phyloP scores from a whole-genome alignment of 2,797 vertebrate genomes.

The Notoglanidium macrostoma region DNA sequence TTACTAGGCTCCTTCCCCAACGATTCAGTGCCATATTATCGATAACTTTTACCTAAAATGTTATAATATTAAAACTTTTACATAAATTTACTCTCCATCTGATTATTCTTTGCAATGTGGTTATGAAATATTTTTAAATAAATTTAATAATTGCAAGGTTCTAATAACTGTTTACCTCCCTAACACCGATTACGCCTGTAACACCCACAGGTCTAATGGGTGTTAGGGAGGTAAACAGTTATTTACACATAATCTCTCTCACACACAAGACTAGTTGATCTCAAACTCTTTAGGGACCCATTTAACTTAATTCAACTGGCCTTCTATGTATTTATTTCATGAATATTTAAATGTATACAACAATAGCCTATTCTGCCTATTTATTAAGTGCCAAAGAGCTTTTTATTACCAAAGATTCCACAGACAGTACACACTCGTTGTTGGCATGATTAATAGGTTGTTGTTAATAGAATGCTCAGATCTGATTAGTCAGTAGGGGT shows the following conservation, averaged over 20 bases:
- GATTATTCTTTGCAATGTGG: not conserved
- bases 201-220: not conserved
- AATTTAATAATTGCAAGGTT: not conserved
- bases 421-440: not conserved
- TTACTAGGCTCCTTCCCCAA: not conserved
- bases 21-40: not conserved
- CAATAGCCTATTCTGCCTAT: not conserved
- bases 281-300: not conserved
- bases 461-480: too few relatives aligned
- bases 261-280: not conserved
- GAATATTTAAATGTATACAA: not conserved
- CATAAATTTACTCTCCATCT: not conserved
- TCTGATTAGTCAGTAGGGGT: not conserved
- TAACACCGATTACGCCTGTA: not conserved
- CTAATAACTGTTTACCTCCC: not conserved
- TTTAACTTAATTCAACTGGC: not conserved
- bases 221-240: too few relatives aligned
- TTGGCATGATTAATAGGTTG: not conserved
- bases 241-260: too few relatives aligned
- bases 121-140: not conserved
- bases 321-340: not conserved
- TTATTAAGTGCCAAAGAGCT: not conserved
- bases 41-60: not conserved
- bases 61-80: not conserved
- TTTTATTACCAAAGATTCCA: not conserved